Evolutionary conservation across 2,113 vertebrate species (phyloP).

Genomic region (Oncorhynchus kisutch): DNA sequence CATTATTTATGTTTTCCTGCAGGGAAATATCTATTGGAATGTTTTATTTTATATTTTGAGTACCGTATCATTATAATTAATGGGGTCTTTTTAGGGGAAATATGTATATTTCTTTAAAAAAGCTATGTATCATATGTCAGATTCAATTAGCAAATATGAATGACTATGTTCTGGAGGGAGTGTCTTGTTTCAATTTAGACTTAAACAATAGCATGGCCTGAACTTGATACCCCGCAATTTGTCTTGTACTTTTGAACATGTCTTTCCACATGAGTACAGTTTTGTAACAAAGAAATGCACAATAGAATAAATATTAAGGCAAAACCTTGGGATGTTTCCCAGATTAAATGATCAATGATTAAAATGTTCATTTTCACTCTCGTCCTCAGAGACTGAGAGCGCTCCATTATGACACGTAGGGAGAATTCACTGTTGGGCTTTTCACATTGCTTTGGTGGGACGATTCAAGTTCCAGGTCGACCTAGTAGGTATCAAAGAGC

Average conservation of each 20-base stretch:
- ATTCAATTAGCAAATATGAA: constrained; percentile 59
- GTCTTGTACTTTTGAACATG: constrained; percentile 39
- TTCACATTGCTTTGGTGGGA: background rate
- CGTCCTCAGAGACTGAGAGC: constrained; percentile 17
- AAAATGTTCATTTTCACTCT: constrained; percentile 19
- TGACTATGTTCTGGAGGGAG: constrained; percentile 60
- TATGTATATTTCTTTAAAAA: constrained; percentile 23
- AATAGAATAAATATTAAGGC: constrained; percentile 41
- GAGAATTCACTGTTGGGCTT: background rate
- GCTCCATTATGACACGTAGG: constrained; percentile 37
- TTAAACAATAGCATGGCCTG: constrained; percentile 32
- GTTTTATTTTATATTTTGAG: constrained; percentile 29
- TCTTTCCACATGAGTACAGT: constrained; percentile 52
- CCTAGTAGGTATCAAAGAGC: background rate
- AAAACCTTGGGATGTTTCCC: constrained; percentile 49
- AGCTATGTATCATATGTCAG: constrained; percentile 50
- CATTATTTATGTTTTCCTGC: constrained; percentile 27
- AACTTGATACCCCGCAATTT: constrained; percentile 34
- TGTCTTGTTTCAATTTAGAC: constrained; percentile 57
- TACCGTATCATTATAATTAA: constrained; percentile 51
- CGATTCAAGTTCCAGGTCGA: background rate
- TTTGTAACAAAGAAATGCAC: constrained; percentile 38
- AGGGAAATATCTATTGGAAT: constrained; percentile 34
- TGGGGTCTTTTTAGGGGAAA: constrained; percentile 43
- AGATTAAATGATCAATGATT: constrained; percentile 60